Conservation (phyloP, 2,888 invertebrate genomes). For the Amiota minor region DNA sequence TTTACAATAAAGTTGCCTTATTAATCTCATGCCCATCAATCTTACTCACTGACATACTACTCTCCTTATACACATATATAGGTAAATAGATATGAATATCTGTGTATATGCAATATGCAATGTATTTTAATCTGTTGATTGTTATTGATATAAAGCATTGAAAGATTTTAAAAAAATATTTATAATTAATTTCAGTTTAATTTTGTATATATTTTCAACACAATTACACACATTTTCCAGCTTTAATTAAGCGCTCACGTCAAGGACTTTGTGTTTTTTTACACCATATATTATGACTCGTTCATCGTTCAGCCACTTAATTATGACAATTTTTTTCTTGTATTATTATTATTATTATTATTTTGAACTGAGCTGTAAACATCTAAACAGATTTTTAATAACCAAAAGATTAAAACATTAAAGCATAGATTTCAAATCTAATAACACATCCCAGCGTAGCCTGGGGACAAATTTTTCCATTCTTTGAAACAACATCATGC, state of each 20-base stretch:
- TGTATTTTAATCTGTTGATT: background rate
- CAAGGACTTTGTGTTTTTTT: background rate
- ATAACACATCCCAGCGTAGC: too few species aligned
- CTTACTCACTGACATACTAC: background rate
- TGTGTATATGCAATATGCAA: too few species aligned
- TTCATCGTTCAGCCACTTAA: background rate
- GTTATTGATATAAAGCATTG: background rate
- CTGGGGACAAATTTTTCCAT: too few species aligned
- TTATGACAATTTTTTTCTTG: background rate
- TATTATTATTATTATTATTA: background rate
- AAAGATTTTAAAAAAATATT: background rate
- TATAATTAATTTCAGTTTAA: background rate
- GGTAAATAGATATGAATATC: background rate
- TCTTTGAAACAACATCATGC: too few species aligned
- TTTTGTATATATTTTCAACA: background rate
- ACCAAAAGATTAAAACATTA: too few species aligned
- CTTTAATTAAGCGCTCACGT: slow-evolving; percentile 15
- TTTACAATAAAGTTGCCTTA: background rate
- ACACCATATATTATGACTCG: background rate
- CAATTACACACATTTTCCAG: background rate
- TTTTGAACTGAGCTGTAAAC: too few species aligned
- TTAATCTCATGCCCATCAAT: too few species aligned
- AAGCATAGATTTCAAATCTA: too few species aligned
- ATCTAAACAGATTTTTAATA: too few species aligned
- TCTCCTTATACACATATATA: background rate